Evolutionary conservation across 2,888 invertebrate species (phyloP).

Genomic region (Harpalus rufipes): DNA sequence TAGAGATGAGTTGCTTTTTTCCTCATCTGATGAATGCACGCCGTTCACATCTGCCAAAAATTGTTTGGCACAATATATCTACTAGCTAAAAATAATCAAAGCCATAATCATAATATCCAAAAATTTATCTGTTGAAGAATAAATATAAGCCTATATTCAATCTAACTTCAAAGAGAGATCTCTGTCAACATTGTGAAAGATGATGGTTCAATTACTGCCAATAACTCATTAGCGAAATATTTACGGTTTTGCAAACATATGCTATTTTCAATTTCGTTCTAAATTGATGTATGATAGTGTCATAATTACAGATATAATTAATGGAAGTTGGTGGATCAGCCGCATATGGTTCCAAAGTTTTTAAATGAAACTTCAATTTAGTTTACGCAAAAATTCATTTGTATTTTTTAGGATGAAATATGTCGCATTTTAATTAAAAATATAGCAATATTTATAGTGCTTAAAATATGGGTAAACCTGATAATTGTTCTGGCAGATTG

Average conservation of each 20-base stretch:
- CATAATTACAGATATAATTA: background rate
- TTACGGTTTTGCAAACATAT: background rate
- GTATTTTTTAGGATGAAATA: background rate
- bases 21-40: conserved; percentile 9
- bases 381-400: background rate
- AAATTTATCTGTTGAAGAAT: conserved; percentile 41
- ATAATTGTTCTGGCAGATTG: no score
- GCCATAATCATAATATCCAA: conserved; percentile 26
- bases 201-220: conserved; percentile 20
- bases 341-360: background rate
- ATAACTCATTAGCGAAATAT: background rate
- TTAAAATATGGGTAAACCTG: no score
- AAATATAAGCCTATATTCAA: background rate
- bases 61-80: conserved; percentile 47
- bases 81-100: conserved; percentile 47
- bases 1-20: conserved; percentile 13
- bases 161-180: conserved; percentile 14
- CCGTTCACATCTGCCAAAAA: conserved; percentile 30
- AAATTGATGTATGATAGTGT: background rate
- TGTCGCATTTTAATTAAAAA: background rate
- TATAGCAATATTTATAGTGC: no score
- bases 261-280: background rate
- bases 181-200: background rate
- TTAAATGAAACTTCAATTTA: background rate
- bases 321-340: background rate